phyloP scores from a whole-genome alignment of 2,113 vertebrate genomes.

The Nettapus auritus region DNA sequence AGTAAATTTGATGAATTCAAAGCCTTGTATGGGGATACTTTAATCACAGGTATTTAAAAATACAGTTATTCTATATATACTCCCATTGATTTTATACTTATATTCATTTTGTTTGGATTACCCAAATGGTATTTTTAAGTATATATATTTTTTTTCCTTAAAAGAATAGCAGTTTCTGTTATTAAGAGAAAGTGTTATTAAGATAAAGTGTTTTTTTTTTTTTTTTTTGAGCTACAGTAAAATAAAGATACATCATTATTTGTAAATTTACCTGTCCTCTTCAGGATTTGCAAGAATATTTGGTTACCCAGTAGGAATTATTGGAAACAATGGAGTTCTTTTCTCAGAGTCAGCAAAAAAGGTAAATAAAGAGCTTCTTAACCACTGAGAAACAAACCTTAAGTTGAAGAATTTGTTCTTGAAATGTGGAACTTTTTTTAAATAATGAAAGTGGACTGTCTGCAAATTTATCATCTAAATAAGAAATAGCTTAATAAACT shows the following conservation, averaged over 20 bases:
- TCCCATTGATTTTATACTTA: neutral
- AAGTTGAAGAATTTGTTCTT: neutral
- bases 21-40: slow-evolving; percentile 96
- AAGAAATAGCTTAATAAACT: neutral
- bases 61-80: neutral
- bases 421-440: neutral
- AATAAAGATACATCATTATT: neutral
- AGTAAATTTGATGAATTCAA: slow-evolving; percentile 98
- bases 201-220: too few species aligned
- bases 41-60: slow-evolving; percentile 89
- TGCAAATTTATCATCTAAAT: neutral
- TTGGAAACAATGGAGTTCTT: slow-evolving; percentile 97
- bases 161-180: neutral
- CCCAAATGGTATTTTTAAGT: neutral
- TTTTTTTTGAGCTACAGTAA: neutral
- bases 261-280: neutral
- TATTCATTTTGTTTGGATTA: neutral
- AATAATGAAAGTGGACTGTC: neutral
- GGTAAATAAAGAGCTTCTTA: slow-evolving; percentile 72
- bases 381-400: neutral
- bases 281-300: slow-evolving; percentile 96
- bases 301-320: slow-evolving; percentile 95
- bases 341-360: slow-evolving; percentile 99
- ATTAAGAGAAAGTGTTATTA: neutral
- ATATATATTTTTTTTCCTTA: neutral